phyloP scores from a whole-genome alignment of 1,140 invertebrate species.

The Metaphire vulgaris region DNA sequence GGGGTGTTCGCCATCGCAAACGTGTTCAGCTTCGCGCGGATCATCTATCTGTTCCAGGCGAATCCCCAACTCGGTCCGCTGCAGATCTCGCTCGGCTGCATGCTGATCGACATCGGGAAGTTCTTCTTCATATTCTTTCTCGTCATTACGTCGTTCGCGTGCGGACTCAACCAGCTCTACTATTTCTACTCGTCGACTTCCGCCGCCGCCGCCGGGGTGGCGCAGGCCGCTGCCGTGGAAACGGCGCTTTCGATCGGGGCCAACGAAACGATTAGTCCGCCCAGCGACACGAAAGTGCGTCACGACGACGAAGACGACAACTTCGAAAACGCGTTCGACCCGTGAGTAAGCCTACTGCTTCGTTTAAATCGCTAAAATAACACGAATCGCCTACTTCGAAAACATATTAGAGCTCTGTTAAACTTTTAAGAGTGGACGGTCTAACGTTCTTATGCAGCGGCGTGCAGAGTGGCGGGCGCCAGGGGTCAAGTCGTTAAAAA shows the following conservation, averaged over 20 bases:
- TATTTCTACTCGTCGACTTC: constrained; percentile 42
- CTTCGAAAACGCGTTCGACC: constrained; percentile 25
- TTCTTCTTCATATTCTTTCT: constrained; percentile 57
- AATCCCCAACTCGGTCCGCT: constrained; percentile 54
- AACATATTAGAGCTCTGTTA: too few species aligned
- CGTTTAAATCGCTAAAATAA: too few species aligned
- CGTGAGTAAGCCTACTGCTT: constrained; percentile 10
- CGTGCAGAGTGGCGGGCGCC: too few species aligned
- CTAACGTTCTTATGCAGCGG: too few species aligned
- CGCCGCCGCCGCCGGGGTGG: too few species aligned
- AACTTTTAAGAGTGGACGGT: too few species aligned
- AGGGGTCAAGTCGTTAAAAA: too few species aligned
- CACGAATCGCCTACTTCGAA: too few species aligned
- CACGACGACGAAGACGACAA: too few species aligned
- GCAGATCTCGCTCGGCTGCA: constrained; percentile 57
- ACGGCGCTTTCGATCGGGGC: not conserved
- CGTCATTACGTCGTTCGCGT: constrained; percentile 55
- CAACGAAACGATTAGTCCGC: not conserved
- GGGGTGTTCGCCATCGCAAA: constrained; percentile 52
- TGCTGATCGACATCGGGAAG: constrained; percentile 57
- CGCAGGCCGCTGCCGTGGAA: not conserved
- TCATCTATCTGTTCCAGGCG: constrained; percentile 54
- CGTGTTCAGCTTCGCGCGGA: constrained; percentile 51
- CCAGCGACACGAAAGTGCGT: not conserved
- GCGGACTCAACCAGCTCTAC: constrained; percentile 56